Evolutionary conservation across 2,113 vertebrate genomes (phyloP).

Genomic region (Notiomystis cincta): DNA sequence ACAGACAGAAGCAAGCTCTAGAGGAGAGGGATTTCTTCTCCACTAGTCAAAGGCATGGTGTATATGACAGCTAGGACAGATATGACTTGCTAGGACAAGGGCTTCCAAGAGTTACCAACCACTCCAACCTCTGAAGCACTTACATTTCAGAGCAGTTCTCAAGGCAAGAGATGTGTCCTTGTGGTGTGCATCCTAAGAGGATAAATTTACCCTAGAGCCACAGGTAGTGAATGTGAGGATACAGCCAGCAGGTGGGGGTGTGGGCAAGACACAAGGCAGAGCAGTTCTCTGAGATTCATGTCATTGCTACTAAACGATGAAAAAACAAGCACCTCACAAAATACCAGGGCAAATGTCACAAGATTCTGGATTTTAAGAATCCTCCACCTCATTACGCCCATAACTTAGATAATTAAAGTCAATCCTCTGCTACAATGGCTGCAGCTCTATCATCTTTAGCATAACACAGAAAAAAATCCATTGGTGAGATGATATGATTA

Average conservation of each 20-base stretch:
- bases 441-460: not conserved
- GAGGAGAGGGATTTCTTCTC: not conserved
- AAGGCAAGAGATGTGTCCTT: not conserved
- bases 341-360: not conserved
- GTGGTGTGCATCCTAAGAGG: not conserved
- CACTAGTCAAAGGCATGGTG: not conserved
- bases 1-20: not conserved
- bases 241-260: not conserved
- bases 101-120: not conserved
- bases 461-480: not conserved
- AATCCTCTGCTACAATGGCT: not conserved
- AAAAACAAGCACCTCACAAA: not conserved
- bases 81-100: not conserved
- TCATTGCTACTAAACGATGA: not conserved
- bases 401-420: not conserved
- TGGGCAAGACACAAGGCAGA: not conserved
- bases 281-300: not conserved
- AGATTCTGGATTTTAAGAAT: not conserved
- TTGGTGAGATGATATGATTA: not conserved
- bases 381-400: not conserved
- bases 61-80: not conserved
- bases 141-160: not conserved
- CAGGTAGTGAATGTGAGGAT: not conserved
- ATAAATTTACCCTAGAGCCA: not conserved
- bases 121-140: not conserved